These are phyloP conservation scores for Leptopilina syphax DNA, from an alignment of 2,888 invertebrate genomes.

Conservation along the genomic window DNA sequence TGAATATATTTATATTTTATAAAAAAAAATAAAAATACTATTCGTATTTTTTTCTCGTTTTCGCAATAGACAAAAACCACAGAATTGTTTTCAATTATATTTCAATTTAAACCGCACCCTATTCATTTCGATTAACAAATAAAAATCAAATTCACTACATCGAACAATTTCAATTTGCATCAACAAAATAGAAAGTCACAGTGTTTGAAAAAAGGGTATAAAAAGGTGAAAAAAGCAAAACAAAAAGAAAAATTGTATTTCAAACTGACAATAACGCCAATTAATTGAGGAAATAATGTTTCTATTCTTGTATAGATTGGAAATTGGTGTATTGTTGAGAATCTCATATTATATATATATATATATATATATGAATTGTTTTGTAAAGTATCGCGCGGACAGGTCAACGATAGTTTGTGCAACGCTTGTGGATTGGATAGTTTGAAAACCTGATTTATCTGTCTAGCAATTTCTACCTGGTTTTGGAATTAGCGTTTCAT, in stretches of 20 bases:
- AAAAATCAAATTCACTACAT: no score
- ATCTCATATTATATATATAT: not conserved
- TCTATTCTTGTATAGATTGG: not conserved
- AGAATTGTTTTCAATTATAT: no score
- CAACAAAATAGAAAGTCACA: no score
- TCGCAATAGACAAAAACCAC: no score
- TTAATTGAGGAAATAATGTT: conserved; percentile 16
- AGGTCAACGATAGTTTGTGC: not conserved
- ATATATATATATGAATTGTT: not conserved
- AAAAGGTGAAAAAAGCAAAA: no score
- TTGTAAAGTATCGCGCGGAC: conserved; percentile 6
- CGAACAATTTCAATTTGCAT: no score
- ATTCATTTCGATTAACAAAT: no score
- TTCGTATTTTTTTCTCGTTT: no score
- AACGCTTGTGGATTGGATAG: conserved; percentile 5
- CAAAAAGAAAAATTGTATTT: not conserved
- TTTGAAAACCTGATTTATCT: conserved; percentile 20
- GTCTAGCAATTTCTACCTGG: conserved; percentile 30
- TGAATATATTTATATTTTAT: no score
- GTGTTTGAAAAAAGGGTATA: not conserved
- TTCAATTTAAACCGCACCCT: no score
- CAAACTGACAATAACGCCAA: not conserved
- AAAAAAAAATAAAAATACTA: no score
- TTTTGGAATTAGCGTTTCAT: conserved; percentile 28
- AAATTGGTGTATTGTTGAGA: conserved; percentile 12